Base-by-base conservation (phyloP, 2,113 vertebrate genomes). In the Brachionichthys hirsutus region DNA sequence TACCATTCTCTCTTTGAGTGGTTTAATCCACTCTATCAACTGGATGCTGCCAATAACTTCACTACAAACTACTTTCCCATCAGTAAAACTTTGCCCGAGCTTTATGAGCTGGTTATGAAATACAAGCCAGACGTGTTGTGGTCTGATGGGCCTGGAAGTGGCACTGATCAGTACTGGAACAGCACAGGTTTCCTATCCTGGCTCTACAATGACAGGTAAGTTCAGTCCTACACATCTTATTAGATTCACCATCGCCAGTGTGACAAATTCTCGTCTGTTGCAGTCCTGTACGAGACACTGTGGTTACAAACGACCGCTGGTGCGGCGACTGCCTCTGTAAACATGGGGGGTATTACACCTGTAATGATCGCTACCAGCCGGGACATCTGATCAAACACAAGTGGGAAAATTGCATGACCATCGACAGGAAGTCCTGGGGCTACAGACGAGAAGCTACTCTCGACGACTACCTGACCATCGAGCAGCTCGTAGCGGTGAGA, bases 301-400 rank as follows among this genome's bases (percentile, higher is more conserved):
- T 98, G 3, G 96, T 98, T 81, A 98, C 96, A 4, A 99, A 99
- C 11, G 97, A 99, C 65, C 95, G 97, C 0, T 99, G 97, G 97
- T 96, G 93, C 22, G 43, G 1, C 0, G 92, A 87, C 43, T 90
- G 73, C 77, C 94, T 96, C 30, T 98, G 97, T 45, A 90, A 56
- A 0, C 95, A 99, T 0, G 96, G 97, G 0, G 97, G 96, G 18
- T 98, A 91, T 85, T 98, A 94, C 79, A 99, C 96, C 1, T 99
- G 97, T 8, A 14, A 68, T 0, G 97, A 99, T 36, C 92, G 95
- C 3, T 99, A 95, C 36, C 94, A 92, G 76, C 96, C 97, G 0
- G 94, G 94, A 20, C 92, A 93, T 70, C 92, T 98, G 69, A 78
- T 98, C 73, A 84, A 88, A 5, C 96, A 88, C 83, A 99, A 98